Evolutionary conservation across 2,888 invertebrate species (phyloP).

Genomic region (Cheilosia variabilis): DNA sequence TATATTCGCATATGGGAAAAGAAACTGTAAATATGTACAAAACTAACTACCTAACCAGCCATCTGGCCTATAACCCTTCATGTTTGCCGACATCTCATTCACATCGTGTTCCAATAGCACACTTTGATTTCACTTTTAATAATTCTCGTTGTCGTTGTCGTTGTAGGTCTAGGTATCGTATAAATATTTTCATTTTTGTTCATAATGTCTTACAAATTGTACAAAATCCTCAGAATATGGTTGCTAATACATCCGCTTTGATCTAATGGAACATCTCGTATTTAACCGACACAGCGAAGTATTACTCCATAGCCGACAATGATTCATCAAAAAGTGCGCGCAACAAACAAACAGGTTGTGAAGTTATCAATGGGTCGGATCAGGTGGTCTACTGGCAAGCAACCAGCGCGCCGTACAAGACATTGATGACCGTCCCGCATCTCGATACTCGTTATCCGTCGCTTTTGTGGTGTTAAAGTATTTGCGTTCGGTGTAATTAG

Average conservation of each 20-base stretch:
- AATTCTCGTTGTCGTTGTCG: too few species aligned
- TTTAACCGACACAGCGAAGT: slow-evolving; percentile 21
- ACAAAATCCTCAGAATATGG: slow-evolving; percentile 36
- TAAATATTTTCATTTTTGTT: slow-evolving; percentile 25
- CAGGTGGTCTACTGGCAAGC: slow-evolving; percentile 55
- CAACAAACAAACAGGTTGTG: slow-evolving; percentile 50
- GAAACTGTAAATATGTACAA: too few species aligned
- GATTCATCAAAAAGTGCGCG: slow-evolving; percentile 48
- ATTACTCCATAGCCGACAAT: slow-evolving; percentile 47
- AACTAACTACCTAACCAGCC: too few species aligned
- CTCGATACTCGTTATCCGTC: slow-evolving; percentile 36
- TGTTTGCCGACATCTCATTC: neutral
- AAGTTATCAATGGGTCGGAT: slow-evolving; percentile 57
- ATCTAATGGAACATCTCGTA: slow-evolving; percentile 50
- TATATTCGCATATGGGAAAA: too few species aligned
- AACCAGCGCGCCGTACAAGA: slow-evolving; percentile 7
- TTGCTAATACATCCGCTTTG: slow-evolving; percentile 61
- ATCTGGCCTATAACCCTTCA: neutral
- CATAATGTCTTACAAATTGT: slow-evolving; percentile 52
- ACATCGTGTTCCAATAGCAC: neutral
- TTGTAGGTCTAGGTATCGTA: too few species aligned
- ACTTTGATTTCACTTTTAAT: slow-evolving; percentile 44
- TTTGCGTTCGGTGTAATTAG: slow-evolving; percentile 58
- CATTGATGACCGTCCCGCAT: slow-evolving; percentile 35
- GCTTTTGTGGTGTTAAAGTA: slow-evolving; percentile 39